Percentiles rank a stretch among this genome's conserved stretches.
phyloP scores from a whole-genome alignment of 64 coral and sea anemone genomes.

The Orbicella faveolata region DNA sequence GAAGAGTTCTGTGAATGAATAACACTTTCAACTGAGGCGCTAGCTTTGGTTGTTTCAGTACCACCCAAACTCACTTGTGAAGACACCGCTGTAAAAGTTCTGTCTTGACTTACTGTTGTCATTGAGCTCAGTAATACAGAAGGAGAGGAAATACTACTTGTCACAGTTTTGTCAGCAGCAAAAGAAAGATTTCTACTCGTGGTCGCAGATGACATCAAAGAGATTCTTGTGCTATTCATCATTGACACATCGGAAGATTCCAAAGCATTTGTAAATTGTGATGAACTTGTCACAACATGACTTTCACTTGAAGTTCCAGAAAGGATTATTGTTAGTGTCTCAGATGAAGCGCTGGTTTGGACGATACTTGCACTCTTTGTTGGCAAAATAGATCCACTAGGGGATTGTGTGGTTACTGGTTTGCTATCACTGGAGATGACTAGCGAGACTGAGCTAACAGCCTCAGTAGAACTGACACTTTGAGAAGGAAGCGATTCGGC shows the following conservation, averaged over 20 bases:
- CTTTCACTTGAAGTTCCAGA: not conserved
- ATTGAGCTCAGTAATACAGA: not conserved
- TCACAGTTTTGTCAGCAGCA: not conserved
- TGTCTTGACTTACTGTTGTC: too few species aligned
- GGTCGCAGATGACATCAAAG: not conserved
- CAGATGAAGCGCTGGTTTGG: not conserved
- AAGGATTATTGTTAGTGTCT: not conserved
- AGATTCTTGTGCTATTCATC: not conserved
- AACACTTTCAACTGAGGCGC: too few species aligned
- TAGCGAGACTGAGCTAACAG: not conserved
- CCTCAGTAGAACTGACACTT: not conserved
- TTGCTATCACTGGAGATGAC: not conserved
- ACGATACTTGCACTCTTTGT: not conserved
- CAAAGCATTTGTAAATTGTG: not conserved
- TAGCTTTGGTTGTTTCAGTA: not conserved
- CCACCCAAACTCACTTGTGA: not conserved
- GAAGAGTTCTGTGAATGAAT: not conserved
- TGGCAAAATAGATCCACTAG: not conserved
- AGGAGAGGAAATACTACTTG: not conserved
- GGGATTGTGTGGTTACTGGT: not conserved
- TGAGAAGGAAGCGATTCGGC: not conserved
- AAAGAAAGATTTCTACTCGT: not conserved
- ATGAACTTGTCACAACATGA: conserved; percentile 1
- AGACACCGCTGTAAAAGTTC: not conserved
- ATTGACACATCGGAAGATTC: not conserved